Evolutionary conservation across 2,797 vertebrate species (phyloP).

Genomic region (Lophius americanus): DNA sequence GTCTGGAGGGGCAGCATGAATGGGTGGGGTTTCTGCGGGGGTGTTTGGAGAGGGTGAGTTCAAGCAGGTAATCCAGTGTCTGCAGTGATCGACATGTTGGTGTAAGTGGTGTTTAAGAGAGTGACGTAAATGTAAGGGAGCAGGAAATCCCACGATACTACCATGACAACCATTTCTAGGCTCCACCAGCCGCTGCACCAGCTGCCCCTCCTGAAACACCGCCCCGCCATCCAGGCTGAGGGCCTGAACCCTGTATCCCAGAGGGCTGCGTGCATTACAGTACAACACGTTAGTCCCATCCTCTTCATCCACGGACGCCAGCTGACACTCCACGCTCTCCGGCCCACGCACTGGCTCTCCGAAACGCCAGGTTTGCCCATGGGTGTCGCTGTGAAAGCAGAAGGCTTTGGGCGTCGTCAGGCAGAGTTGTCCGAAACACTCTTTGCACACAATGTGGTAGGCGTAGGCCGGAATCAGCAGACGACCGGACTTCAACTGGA

Average conservation of each 20-base stretch:
- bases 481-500: slow-evolving; percentile 91
- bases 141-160: slow-evolving; percentile 88
- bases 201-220: slow-evolving; percentile 87
- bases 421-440: slow-evolving; percentile 91
- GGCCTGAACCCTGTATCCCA: slow-evolving; percentile 91
- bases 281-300: slow-evolving; percentile 87
- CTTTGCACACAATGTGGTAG: slow-evolving; percentile 90
- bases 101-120: slow-evolving; percentile 6
- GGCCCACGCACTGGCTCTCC: slow-evolving; percentile 88
- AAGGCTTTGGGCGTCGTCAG: slow-evolving; percentile 89
- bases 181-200: slow-evolving; percentile 88
- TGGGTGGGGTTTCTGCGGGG: neutral
- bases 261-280: slow-evolving; percentile 91
- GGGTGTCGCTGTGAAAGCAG: slow-evolving; percentile 93
- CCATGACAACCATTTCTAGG: slow-evolving; percentile 91
- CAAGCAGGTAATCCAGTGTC: slow-evolving; percentile 50
- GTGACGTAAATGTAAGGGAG: slow-evolving; percentile 70
- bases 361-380: slow-evolving; percentile 86
- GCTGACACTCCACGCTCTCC: slow-evolving; percentile 92
- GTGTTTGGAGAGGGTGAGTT: neutral
- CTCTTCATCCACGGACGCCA: slow-evolving; percentile 90
- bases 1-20: slow-evolving; percentile 33
- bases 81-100: slow-evolving; percentile 6
- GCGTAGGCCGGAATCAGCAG: slow-evolving; percentile 93
- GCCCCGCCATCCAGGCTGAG: slow-evolving; percentile 88